These are phyloP conservation scores for Paramormyrops hopkinsi DNA, from an alignment of 2,797 vertebrate genomes.

Conservation along the genomic window DNA sequence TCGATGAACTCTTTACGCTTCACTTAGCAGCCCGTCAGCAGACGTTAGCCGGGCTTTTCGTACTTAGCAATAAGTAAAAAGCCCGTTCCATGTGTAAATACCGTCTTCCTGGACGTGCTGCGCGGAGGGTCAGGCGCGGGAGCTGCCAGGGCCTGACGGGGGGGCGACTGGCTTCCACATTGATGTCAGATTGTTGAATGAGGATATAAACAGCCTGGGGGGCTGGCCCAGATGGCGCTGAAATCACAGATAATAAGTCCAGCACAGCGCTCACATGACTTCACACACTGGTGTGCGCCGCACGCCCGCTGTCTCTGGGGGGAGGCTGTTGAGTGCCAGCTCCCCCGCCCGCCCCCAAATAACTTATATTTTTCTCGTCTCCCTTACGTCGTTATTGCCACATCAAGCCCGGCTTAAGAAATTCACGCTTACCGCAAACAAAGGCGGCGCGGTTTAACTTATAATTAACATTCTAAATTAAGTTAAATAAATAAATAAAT, in stretches of 20 bases:
- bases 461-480: not conserved
- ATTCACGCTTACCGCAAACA: not conserved
- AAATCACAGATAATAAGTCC: conserved; percentile 61
- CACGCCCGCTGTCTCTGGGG: conserved; percentile 30
- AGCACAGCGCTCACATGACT: conserved; percentile 53
- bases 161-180: conserved; percentile 47
- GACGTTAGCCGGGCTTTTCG: not conserved
- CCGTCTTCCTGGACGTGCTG: conserved; percentile 11
- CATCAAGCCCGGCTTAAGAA: not conserved
- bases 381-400: not conserved
- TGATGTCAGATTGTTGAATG: conserved; percentile 51
- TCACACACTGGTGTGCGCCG: conserved; percentile 35
- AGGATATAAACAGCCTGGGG: conserved; percentile 57
- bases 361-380: not conserved
- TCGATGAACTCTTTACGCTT: not conserved
- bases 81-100: not conserved
- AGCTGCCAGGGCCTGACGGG: conserved; percentile 30
- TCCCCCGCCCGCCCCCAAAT: not conserved
- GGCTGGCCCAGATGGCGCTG: conserved; percentile 51
- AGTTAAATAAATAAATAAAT: not conserved
- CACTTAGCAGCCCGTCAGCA: not conserved
- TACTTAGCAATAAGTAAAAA: not conserved
- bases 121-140: conserved; percentile 30
- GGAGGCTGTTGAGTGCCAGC: conserved; percentile 12
- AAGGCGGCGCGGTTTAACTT: not conserved